Evolutionary conservation across 2,113 vertebrate genomes (phyloP).

Genomic region (Entomyzon cyanotis): DNA sequence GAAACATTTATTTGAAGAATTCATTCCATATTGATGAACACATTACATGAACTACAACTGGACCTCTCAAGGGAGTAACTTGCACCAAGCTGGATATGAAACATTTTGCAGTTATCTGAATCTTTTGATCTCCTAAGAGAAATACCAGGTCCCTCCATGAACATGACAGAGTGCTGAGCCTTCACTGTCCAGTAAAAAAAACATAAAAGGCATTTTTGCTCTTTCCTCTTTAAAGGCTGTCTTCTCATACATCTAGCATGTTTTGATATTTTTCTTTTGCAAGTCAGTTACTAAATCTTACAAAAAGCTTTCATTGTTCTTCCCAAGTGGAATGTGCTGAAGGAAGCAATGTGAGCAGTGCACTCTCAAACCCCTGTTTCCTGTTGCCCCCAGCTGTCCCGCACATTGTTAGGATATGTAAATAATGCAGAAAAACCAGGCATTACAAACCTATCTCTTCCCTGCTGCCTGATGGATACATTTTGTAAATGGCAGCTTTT

Average conservation of each 20-base stretch:
- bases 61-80: background rate
- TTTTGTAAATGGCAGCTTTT: conserved; percentile 29
- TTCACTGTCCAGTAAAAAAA: background rate
- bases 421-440: conserved; percentile 10
- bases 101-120: background rate
- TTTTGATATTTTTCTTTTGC: conserved; percentile 27
- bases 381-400: conserved; percentile 38
- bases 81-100: background rate
- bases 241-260: background rate
- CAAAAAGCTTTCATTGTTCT: conserved; percentile 51
- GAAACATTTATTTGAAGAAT: background rate
- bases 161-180: background rate
- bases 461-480: conserved; percentile 1
- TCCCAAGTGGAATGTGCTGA: conserved; percentile 20
- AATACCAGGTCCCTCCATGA: background rate
- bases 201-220: background rate
- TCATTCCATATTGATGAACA: background rate
- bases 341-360: conserved; percentile 69
- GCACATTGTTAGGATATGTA: background rate
- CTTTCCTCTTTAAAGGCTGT: background rate
- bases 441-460: conserved; percentile 1
- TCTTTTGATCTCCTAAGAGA: background rate
- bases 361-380: conserved; percentile 62
- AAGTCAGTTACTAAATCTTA: conserved; percentile 12
- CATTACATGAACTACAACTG: background rate